Conservation (phyloP, 37 sponge, comb jelly and placozoan genomes). For the Beroe ovata region DNA sequence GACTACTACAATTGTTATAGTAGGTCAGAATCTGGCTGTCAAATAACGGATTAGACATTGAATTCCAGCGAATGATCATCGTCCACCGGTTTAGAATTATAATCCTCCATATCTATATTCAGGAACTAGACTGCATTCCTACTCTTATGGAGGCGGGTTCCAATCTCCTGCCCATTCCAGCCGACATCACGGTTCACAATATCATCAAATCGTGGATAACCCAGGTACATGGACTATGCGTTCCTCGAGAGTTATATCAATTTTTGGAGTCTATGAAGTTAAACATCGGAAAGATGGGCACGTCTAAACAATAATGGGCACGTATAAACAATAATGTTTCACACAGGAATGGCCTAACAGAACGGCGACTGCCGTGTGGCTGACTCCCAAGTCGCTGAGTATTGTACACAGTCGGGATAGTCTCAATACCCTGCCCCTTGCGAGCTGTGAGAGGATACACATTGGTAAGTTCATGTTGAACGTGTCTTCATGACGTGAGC, state of each 20-base stretch:
- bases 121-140: constrained; percentile 52
- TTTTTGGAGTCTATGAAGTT: too few relatives aligned
- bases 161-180: constrained; percentile 2
- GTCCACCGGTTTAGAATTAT: too few relatives aligned
- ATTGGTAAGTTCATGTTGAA: constrained; percentile 54
- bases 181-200: constrained; percentile 9
- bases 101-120: background rate
- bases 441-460: constrained; percentile 11
- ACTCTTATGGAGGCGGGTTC: background rate
- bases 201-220: constrained; percentile 45
- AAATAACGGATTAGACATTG: too few relatives aligned
- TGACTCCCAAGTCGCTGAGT: constrained; percentile 36
- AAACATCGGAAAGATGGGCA: too few relatives aligned
- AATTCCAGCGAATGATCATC: too few relatives aligned
- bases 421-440: background rate
- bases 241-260: too few relatives aligned
- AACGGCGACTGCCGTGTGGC: background rate
- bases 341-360: constrained; percentile 60
- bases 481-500: too few relatives aligned
- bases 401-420: constrained; percentile 24
- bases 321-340: too few relatives aligned
- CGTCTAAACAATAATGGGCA: too few relatives aligned
- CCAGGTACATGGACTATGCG: too few relatives aligned
- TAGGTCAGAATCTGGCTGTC: too few relatives aligned
- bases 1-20: too few relatives aligned